Conservation (phyloP, 2,797 vertebrate species). For the Brachyrhaphis roseni region DNA sequence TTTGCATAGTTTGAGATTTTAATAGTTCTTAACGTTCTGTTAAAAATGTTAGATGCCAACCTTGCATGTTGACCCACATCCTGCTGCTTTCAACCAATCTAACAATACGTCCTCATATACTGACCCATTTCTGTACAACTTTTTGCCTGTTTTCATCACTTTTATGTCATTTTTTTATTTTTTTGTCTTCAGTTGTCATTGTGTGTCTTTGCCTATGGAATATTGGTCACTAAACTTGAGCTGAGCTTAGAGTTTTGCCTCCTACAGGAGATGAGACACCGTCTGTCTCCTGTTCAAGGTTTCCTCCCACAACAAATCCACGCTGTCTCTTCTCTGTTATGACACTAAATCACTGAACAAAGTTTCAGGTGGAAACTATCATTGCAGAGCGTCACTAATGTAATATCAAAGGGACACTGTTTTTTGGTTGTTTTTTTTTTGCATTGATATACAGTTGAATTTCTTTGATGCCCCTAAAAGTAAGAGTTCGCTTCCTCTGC, state of each 20-base stretch:
- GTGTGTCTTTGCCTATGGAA: not conserved
- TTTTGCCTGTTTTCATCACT: not conserved
- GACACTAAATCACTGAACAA: not conserved
- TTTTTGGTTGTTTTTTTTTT: not conserved
- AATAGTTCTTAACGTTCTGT: not conserved
- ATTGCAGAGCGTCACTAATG: not conserved
- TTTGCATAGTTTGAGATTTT: not conserved
- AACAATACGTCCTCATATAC: not conserved
- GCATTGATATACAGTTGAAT: not conserved
- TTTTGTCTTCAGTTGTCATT: not conserved
- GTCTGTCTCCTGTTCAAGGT: not conserved
- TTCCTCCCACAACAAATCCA: not conserved
- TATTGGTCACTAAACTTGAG: not conserved
- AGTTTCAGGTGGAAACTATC: not conserved
- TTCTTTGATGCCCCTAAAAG: not conserved
- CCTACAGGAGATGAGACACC: not conserved
- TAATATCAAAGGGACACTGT: not conserved
- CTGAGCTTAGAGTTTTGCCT: slow-evolving; percentile 7
- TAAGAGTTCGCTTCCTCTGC: not conserved
- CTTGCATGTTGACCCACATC: not conserved
- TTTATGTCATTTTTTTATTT: not conserved
- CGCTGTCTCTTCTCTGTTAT: not conserved
- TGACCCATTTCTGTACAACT: not conserved
- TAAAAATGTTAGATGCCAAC: not conserved
- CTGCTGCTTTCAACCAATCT: not conserved